phyloP scores from a whole-genome alignment of 2,797 vertebrate genomes.

The Brachyrhaphis roseni region DNA sequence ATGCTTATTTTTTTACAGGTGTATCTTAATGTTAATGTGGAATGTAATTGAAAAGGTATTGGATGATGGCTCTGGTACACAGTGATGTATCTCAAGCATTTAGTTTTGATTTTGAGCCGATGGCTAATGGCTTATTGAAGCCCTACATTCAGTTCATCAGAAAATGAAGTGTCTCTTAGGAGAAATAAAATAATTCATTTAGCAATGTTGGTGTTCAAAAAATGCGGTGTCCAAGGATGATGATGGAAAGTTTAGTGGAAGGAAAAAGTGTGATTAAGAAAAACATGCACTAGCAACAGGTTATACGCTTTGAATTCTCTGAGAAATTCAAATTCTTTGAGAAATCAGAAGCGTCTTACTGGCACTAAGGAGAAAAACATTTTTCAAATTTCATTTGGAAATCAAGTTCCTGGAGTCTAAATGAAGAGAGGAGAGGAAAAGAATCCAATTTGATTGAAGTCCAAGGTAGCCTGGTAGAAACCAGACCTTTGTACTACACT shows the following conservation, averaged over 20 bases:
- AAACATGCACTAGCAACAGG: background rate
- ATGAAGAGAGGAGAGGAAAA: background rate
- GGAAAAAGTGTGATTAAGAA: background rate
- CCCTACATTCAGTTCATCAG: background rate
- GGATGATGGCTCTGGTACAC: background rate
- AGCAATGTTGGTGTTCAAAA: background rate
- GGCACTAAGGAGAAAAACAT: background rate
- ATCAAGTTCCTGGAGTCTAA: background rate
- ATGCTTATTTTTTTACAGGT: background rate
- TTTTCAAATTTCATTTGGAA: background rate
- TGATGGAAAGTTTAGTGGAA: background rate
- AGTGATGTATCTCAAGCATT: background rate
- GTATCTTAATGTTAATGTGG: background rate
- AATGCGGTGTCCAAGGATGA: background rate
- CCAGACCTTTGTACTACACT: too few relatives aligned
- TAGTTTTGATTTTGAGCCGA: background rate
- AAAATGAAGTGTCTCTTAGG: background rate
- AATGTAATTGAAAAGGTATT: background rate
- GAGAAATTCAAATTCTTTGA: too few relatives aligned
- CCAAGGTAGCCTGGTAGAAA: too few relatives aligned
- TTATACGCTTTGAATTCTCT: too few relatives aligned
- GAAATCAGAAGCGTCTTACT: too few relatives aligned
- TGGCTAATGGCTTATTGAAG: background rate
- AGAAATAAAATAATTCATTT: background rate
- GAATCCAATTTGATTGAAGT: background rate